These are phyloP conservation scores for Amphipyra berbera DNA, from an alignment of 2,888 invertebrate genomes.

Conservation along the genomic window DNA sequence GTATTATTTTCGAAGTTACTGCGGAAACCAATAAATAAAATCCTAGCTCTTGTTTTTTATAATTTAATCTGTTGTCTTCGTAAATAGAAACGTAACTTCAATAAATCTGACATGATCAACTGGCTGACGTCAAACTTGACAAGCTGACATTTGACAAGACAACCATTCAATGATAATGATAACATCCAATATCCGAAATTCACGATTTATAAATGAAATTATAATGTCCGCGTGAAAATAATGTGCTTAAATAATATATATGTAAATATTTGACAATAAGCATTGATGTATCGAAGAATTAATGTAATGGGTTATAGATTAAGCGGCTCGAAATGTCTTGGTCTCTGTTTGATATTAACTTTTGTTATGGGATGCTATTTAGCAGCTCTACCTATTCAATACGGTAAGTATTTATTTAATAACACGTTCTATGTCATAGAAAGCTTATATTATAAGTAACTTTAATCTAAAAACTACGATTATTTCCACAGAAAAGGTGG, in stretches of 20 bases:
- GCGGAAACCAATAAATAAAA: too few species aligned
- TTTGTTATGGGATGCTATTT: constrained; percentile 85
- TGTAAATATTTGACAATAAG: constrained; percentile 52
- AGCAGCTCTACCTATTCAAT: constrained; percentile 82
- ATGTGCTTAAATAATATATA: constrained; percentile 51
- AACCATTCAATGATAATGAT: too few species aligned
- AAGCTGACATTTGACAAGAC: too few species aligned
- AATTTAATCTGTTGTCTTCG: background rate
- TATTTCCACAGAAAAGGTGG: constrained; percentile 69
- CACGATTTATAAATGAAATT: constrained; percentile 57
- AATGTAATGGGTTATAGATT: constrained; percentile 82
- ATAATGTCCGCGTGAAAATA: constrained; percentile 43
- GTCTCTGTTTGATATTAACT: constrained; percentile 79
- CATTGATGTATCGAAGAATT: constrained; percentile 74
- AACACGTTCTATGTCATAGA: background rate
- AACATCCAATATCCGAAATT: constrained; percentile 7
- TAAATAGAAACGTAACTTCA: constrained; percentile 1
- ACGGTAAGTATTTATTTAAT: constrained; percentile 67
- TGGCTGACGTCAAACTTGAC: too few species aligned
- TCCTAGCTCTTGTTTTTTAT: too few species aligned
- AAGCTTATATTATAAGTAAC: background rate
- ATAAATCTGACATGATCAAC: too few species aligned
- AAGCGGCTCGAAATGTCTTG: constrained; percentile 80
- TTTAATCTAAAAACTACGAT: constrained; percentile 8
- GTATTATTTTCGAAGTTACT: too few species aligned